Conservation (phyloP, 2,888 invertebrate genomes). For the Ormyrus pomaceus region DNA sequence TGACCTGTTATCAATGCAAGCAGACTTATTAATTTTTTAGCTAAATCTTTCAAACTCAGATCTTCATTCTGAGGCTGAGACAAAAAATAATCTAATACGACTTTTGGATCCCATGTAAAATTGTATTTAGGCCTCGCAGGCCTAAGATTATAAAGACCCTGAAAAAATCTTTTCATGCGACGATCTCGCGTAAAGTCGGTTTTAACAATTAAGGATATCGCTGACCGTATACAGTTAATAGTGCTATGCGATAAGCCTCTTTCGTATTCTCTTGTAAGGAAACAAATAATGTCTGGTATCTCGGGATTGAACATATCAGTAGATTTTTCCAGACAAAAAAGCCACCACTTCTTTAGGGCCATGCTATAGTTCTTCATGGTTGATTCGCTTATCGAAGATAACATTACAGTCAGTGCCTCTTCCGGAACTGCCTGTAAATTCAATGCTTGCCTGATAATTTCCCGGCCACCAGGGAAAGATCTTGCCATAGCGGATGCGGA, state of each 20-base stretch:
- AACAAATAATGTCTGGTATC: conserved; percentile 5
- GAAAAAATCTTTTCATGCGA: conserved; percentile 57
- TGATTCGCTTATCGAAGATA: conserved; percentile 30
- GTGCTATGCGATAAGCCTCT: conserved; percentile 26
- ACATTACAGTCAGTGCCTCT: conserved; percentile 28
- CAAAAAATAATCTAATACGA: conserved; percentile 14
- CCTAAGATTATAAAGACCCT: conserved; percentile 40
- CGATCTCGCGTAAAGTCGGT: conserved; percentile 43
- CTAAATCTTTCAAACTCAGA: conserved; percentile 47
- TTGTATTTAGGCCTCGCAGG: conserved; percentile 54
- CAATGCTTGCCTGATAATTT: conserved; percentile 19
- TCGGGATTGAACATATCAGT: conserved; percentile 5
- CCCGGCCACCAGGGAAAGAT: conserved; percentile 26
- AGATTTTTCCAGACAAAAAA: conserved; percentile 32
- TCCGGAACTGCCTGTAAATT: conserved; percentile 23
- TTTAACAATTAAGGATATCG: conserved; percentile 43
- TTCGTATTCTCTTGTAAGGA: conserved; percentile 16
- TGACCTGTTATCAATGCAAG: conserved; percentile 52
- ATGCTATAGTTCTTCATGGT: conserved; percentile 46
- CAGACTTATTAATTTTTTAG: conserved; percentile 43
- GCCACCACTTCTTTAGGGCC: conserved; percentile 47
- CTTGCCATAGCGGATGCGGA: neutral
- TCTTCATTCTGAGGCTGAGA: neutral
- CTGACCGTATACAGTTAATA: conserved; percentile 47
- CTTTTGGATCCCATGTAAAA: conserved; percentile 49